Percentiles rank a stretch among this genome's conserved stretches.
phyloP scores from a whole-genome alignment of 2,113 vertebrate genomes.

The Chascanopsetta lugubris region DNA sequence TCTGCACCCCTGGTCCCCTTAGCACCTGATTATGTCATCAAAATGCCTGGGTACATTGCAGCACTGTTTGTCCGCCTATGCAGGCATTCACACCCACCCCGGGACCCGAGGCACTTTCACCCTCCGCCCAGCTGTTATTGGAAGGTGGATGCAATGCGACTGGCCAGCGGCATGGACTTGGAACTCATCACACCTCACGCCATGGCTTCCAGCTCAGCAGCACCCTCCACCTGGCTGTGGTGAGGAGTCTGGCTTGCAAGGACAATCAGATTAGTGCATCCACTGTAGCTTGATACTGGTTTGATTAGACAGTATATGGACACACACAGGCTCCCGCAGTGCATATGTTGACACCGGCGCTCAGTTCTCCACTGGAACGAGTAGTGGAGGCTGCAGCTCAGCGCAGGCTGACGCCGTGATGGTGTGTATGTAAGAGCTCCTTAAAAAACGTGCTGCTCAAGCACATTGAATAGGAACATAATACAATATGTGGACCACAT shows the following conservation, averaged over 20 bases:
- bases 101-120: conserved; percentile 4
- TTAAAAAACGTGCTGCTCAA: no score
- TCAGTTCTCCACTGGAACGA: conserved; percentile 57
- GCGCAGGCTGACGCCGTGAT: not conserved
- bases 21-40: conserved; percentile 47
- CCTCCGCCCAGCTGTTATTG: conserved; percentile 13
- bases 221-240: conserved; percentile 63
- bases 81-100: conserved; percentile 18
- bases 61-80: conserved; percentile 72
- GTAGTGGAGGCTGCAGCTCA: conserved; percentile 23
- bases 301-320: conserved; percentile 9
- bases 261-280: conserved; percentile 60
- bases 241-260: conserved; percentile 46
- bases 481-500: no score
- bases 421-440: not conserved
- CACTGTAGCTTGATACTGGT: conserved; percentile 4
- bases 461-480: no score
- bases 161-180: not conserved
- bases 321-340: conserved; percentile 6
- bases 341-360: conserved; percentile 38
- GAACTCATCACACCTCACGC: not conserved
- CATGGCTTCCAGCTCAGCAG: conserved; percentile 36
- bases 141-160: conserved; percentile 26
- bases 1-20: conserved; percentile 40
- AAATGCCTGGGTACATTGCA: conserved; percentile 19